Base-by-base conservation (phyloP, 2,113 vertebrate species). In the Aphyosemion australe region DNA sequence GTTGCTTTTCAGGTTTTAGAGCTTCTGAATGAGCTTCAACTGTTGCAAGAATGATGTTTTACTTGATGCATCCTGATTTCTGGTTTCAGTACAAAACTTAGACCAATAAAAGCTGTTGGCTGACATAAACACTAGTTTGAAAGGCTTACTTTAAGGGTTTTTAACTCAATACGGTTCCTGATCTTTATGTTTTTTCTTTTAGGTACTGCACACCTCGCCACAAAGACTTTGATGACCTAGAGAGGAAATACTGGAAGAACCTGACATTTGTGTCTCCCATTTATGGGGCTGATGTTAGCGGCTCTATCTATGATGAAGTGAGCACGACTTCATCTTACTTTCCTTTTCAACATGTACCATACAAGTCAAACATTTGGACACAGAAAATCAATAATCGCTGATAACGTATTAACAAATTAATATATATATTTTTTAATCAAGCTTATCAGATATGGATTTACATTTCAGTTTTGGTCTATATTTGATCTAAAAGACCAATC, bases 171-270 rank as follows among this genome's bases (percentile, higher is more conserved):
- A 9, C 0, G 3, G 13, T 0, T 39, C 20, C 6, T 9, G 13
- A 2, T 0, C 43, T 12, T 48, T 46, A n/a, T 31, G 4, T 19
- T 11, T 1, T 61, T 42, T 42, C 41, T 39, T 15, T 11, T 83
- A 98, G 96, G 90, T 98, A 98, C 72, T 98, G 96, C 83, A 99
- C 97, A 8, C 97, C 97, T 0, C 94, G 93, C 0, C 96, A 99
- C 80, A 96, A 98, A 82, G 96, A 98, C 67, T 98, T 99, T 16
- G 97, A 99, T 0, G 97, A 99, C 83, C 81, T 99, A 63, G 97
- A 99, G 66, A 94, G 97, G 63, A 99, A 99, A 67, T 99, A 99
- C 91, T 99, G 97, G 97, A 99, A 98, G 89, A 99, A 99, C 49
- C 91, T 99, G 37, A 99, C 97, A 0, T 99, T 99, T 19, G 94